Conservation (phyloP, 2,888 invertebrate species). For the Lapara coniferarum region DNA sequence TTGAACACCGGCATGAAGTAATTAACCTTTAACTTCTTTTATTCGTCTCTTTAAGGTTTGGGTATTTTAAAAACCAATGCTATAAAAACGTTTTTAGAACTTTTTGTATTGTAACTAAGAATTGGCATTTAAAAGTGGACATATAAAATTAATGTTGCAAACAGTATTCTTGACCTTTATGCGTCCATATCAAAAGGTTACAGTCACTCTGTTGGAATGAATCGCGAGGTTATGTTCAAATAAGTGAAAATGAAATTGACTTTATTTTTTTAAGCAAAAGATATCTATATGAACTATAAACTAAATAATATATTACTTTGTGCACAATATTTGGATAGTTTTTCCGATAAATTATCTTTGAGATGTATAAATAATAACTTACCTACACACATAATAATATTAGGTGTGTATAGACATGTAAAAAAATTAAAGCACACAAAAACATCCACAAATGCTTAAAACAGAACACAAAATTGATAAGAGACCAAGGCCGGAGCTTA, state of each 20-base stretch:
- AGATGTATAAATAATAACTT: too few species aligned
- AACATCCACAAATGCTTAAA: conserved; percentile 24
- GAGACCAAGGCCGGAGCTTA: conserved; percentile 38
- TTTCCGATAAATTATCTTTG: too few species aligned
- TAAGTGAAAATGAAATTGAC: not conserved
- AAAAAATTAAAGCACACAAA: not conserved
- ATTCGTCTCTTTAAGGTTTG: not conserved
- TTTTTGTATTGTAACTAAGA: conserved; percentile 6
- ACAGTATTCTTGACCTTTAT: conserved; percentile 53
- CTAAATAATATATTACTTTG: too few species aligned
- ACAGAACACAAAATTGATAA: conserved; percentile 32
- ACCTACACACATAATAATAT: too few species aligned
- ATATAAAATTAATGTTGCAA: conserved; percentile 40
- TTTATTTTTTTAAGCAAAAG: not conserved
- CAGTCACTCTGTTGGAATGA: conserved; percentile 35
- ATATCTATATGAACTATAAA: too few species aligned
- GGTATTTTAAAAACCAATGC: conserved; percentile 16
- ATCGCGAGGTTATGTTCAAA: conserved; percentile 33
- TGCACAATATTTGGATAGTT: too few species aligned
- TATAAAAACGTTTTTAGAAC: conserved; percentile 14
- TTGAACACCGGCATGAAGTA: not conserved
- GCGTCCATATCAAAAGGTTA: conserved; percentile 44
- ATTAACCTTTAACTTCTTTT: conserved; percentile 2
- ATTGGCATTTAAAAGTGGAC: conserved; percentile 47
- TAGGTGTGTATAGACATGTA: too few species aligned